Evolutionary conservation across 2,888 invertebrate genomes (phyloP), one percentile per base, ranked within the genome.

Genomic region (Dasypogon diadema): DNA sequence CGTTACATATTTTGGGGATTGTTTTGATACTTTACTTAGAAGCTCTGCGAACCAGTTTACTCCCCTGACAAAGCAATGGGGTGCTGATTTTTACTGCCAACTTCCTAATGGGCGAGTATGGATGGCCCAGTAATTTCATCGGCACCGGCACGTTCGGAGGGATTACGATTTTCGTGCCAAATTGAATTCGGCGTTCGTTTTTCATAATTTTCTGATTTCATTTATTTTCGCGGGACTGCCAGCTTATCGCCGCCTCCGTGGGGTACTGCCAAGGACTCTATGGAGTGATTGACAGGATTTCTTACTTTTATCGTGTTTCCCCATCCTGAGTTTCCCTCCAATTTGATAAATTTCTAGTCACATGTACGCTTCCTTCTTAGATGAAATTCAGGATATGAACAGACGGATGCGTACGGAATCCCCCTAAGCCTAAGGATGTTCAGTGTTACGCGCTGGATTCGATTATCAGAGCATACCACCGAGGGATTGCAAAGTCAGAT

Each of bases 311-410:
- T 73, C 73, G 56, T 42, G 42, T 8, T 37, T 22, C 18, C 37
- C 56, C 54, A 54, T 48, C 56, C 30, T 42, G 48, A 74, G 65
- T 68, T 76, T 73, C 51, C 74, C 48, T 55, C 48, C 76, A 74
- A 76, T 76, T 76, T 76, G 76, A 76, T 74, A 76, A 76, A 76
- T 76, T 76, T 74, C 65, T 56, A 68, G 76, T 74, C 76, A 76
- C 76, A 74, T 76, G 30, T 74, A 76, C 56, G 56, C 56, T 42
- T 73, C 56, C 73, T 73, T 55, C 22, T 73, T 42, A 73, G 73
- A 73, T 56, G 56, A 73, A 73, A 56, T 30, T 37, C 42, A 42
- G 56, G 73, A 56, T 70, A 70, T 54, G 34, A 70, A 18, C 70
- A 70, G 70, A 70, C 70, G 70, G 54, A 70, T 70, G 70, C 70